phyloP scores from a whole-genome alignment of 2,888 invertebrate genomes.

The Ariolimax columbianus region DNA sequence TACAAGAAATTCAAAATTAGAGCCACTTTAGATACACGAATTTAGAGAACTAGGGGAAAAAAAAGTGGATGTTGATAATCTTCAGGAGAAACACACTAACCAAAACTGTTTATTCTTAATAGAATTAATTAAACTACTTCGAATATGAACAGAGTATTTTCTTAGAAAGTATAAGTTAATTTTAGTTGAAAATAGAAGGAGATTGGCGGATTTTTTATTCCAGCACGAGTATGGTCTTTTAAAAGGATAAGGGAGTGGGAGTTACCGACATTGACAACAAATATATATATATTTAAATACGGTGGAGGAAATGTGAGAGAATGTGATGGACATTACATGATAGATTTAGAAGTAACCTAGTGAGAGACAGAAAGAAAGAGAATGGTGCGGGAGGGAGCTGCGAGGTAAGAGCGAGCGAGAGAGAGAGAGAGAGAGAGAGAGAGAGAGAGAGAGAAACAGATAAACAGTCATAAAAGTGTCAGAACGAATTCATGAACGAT shows the following conservation, averaged over 20 bases:
- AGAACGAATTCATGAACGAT: background rate
- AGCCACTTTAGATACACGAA: background rate
- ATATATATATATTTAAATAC: too few relatives aligned
- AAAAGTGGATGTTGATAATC: slow-evolving; percentile 4
- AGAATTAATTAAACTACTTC: too few relatives aligned
- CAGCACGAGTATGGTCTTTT: too few relatives aligned
- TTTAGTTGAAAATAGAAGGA: background rate
- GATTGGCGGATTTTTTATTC: too few relatives aligned
- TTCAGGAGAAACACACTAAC: background rate
- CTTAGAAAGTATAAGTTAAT: background rate
- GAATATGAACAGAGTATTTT: background rate
- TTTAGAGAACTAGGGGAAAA: background rate
- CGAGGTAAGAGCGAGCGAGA: background rate
- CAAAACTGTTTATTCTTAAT: background rate
- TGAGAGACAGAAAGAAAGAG: too few relatives aligned
- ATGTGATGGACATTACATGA: background rate
- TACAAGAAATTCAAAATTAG: background rate
- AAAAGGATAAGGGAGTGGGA: too few relatives aligned
- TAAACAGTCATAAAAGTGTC: background rate
- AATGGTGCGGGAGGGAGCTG: too few relatives aligned
- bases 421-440: background rate
- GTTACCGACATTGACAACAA: too few relatives aligned
- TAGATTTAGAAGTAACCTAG: background rate
- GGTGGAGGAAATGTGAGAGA: background rate
- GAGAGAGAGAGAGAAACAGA: background rate